Base-by-base conservation (phyloP, 2,797 vertebrate species). In the Sphaeramia orbicularis region DNA sequence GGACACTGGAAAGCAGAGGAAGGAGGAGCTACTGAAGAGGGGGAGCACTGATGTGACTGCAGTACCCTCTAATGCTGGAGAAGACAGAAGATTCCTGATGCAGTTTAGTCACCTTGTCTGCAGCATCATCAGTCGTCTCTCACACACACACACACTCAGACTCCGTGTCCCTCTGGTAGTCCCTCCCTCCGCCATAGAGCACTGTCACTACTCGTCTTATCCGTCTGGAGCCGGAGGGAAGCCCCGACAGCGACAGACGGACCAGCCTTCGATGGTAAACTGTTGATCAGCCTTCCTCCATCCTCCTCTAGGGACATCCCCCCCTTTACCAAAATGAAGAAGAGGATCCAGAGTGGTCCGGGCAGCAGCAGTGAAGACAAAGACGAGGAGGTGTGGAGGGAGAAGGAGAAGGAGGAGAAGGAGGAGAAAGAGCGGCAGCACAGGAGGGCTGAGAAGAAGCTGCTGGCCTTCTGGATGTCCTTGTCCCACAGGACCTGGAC, bases 381-480 rank as follows among this genome's bases (percentile, higher is more conserved):
- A 2, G 75, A 88, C 24, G 43, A 7, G 56, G 65, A 80, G 24
- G 36, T 47, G 27, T 68, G 70, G 80, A 76, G 36, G 56, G 74
- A 87, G 61, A 52, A 15, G 42, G 80, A 81, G 68, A 35, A 60
- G 24, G 55, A 21, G 45, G 56, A 85, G 41, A 65, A 69, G 18
- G 56, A 21, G 45, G 56, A 85, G 41, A 65, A 69, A 18, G 71
- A 76, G 35, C 62, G 52, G 44, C 82, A 78, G 78, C 77, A 74
- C 75, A 62, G 71, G 58, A 87, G 85, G 62, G 81, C 89, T n/a
- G 91, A 92, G 74, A 91, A 85, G 80, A 93, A 91, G 84, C 84
- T 93, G 30, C 65, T 91, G 59, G 86, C 90, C 55, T 93, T 93
- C 73, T 93, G 91, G 91, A 79, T 83, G 82, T 79, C 81, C 71